Conservation (phyloP, 2,113 vertebrate species). For the Macaca fascicularis region T2T-MFA8v1.1 NC_088380.1:132115001-132115500, state of each 20-base stretch:
- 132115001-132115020: neutral
- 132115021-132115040: neutral
- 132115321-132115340: neutral
- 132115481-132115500: neutral
- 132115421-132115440: neutral
- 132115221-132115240: neutral
- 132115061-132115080: neutral
- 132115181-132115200: neutral
- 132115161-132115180: neutral
- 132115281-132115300: no score
- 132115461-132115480: neutral
- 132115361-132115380: neutral
- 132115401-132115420: neutral
- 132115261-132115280: neutral
- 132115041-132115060: neutral
- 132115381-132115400: neutral
- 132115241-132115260: neutral
- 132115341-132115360: neutral
- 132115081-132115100: neutral
- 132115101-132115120: neutral
- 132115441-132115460: neutral
- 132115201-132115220: neutral
- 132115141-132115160: neutral
- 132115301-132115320: neutral
- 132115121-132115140: neutral